Conservation (phyloP, 2,797 vertebrate species). For the Synaphobranchus kaupii region DNA sequence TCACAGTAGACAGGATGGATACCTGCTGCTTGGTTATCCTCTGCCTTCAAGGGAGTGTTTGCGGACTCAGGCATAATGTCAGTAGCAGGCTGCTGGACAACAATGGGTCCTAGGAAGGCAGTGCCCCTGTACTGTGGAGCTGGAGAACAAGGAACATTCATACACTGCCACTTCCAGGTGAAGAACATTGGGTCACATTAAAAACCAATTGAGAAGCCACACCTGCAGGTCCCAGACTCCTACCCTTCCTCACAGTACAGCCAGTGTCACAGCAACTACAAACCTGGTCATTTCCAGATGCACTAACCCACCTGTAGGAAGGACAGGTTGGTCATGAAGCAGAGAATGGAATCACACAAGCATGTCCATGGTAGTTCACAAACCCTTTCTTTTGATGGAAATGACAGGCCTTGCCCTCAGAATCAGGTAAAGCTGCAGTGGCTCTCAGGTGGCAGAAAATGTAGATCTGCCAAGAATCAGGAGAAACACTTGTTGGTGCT, state of each 20-base stretch:
- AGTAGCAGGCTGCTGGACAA: conserved; percentile 31
- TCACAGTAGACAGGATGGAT: too few relatives aligned
- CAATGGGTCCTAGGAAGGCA: conserved; percentile 52
- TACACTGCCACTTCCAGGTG: too few relatives aligned
- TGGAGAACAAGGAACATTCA: conserved; percentile 16
- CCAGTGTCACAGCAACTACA: conserved; percentile 58
- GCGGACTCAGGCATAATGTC: too few relatives aligned
- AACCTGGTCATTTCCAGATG: conserved; percentile 43
- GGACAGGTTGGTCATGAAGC: background rate
- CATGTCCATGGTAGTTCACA: conserved; percentile 45
- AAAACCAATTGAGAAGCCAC: conserved; percentile 43
- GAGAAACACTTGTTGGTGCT: background rate
- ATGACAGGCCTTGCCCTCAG: conserved; percentile 68
- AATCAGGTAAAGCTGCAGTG: conserved; percentile 38
- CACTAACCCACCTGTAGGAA: conserved; percentile 61
- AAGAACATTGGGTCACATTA: background rate
- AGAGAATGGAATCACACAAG: background rate
- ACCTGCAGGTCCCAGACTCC: conserved; percentile 46
- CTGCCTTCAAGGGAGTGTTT: too few relatives aligned
- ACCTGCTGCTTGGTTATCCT: too few relatives aligned
- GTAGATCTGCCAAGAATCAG: conserved; percentile 58
- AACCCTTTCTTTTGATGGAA: conserved; percentile 5
- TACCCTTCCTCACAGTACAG: conserved; percentile 8
- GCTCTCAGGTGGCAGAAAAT: conserved; percentile 70
- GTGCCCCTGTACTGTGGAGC: conserved; percentile 45